Conservation (phyloP, 2,113 vertebrate species). For the Podarcis muralis region DNA sequence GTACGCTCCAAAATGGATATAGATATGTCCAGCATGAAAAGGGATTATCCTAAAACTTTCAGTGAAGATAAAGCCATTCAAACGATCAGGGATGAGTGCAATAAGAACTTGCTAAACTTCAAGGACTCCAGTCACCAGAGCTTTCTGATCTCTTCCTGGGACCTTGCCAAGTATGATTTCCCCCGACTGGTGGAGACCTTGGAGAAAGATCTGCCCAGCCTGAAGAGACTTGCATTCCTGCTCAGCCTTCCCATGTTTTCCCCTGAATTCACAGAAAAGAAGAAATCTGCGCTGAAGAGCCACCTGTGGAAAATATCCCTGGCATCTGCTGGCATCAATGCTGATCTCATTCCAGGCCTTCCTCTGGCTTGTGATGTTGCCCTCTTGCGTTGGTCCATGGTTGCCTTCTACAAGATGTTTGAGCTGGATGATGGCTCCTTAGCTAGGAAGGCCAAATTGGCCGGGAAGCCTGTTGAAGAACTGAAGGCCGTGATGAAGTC, state of each 20-base stretch:
- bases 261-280: background rate
- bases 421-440: background rate
- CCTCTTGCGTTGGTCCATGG: background rate
- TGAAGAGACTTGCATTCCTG: background rate
- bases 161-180: background rate
- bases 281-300: background rate
- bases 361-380: background rate
- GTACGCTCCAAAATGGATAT: conserved; percentile 62
- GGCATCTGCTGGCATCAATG: background rate
- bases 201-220: too few relatives aligned
- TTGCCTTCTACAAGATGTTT: background rate
- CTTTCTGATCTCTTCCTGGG: background rate
- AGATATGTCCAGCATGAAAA: fast-evolving
- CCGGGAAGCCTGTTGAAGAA: background rate
- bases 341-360: background rate
- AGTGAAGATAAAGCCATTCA: too few relatives aligned
- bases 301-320: background rate
- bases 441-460: background rate
- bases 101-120: too few relatives aligned
- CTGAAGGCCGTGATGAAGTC: background rate
- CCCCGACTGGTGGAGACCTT: background rate
- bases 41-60: background rate
- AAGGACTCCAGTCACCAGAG: background rate
- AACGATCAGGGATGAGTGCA: too few relatives aligned
- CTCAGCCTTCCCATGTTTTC: background rate